Base-by-base conservation (phyloP, 2,797 vertebrate genomes). In the Chrysocyon brachyurus region DNA sequence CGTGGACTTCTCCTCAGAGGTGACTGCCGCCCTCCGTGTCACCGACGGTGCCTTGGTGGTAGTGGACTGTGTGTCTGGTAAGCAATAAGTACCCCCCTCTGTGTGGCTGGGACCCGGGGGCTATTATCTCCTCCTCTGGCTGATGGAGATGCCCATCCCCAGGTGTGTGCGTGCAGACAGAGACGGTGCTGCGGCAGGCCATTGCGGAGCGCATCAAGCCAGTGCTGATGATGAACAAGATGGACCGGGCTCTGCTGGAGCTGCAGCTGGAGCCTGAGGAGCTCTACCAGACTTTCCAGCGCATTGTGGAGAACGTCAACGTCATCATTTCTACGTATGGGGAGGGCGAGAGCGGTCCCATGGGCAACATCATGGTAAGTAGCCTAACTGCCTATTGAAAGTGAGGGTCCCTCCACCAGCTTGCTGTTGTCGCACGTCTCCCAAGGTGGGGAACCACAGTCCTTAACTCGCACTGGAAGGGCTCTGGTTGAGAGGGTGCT, bases 151-250 rank as follows among this genome's bases (percentile, higher is more conserved):
- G 1, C 26, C 8, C 0, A 6, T 31, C 31, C 85, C 1, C 97
- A 99, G 99, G 99, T 0, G 99, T 99, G 56, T 99, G 99, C 0
- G 99, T 99, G 96, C 99, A 99, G 98, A 99, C 99, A 0, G 99
- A 99, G 98, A 99, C 99, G 0, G 99, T 99, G 97, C 99, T 99
- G 84, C 99, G 99, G 72, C 99, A 99, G 99, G 99, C 99, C 94
- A 99, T 99, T 33, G 99, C 98, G 0, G 99, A 99, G 98, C 99
- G 99, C 64, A 99, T 99, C 98, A 99, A 99, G 96, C 99, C 99
- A 0, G 99, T 99, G 14, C 98, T 99, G 97, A 99, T 99, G 99
- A 99, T 99, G 99, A 99, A 99, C 98, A 99, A 99, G 98, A 99
- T 99, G 99, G 99, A 99, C 98, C 99, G 99, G 31, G 99, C 99